Conservation (phyloP, 2,797 vertebrate genomes). For the Petrocephalus sullivani region DNA sequence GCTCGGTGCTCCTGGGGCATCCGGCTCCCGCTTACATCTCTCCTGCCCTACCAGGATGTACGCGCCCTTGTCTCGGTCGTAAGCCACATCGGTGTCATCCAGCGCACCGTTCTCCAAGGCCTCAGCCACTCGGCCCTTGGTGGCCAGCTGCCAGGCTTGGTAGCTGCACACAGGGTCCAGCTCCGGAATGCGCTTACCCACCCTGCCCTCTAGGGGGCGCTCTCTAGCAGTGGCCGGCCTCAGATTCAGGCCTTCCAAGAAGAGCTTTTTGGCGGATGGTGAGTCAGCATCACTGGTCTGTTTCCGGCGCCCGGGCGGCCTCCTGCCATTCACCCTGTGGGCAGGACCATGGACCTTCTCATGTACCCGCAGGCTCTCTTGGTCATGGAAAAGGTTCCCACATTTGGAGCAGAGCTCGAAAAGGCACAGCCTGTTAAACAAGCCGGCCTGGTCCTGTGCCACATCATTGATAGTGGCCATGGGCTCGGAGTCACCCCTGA, state of each 20-base stretch:
- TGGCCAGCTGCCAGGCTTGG: conserved; percentile 91
- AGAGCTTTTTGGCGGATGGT: conserved; percentile 64
- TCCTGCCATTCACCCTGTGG: conserved; percentile 33
- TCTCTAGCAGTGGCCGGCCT: conserved; percentile 51
- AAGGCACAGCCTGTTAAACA: conserved; percentile 58
- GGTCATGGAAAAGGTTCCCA: conserved; percentile 86
- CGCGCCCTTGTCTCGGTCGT: conserved; percentile 75
- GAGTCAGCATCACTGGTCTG: conserved; percentile 49
- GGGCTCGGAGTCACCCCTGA: conserved; percentile 69
- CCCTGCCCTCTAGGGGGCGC: conserved; percentile 39
- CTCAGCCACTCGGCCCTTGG: conserved; percentile 81
- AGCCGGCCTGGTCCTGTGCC: conserved; percentile 68
- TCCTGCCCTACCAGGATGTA: conserved; percentile 74
- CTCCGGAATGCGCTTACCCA: conserved; percentile 78
- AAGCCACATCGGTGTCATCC: conserved; percentile 69
- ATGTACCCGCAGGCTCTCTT: conserved; percentile 80
- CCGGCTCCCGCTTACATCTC: conserved; percentile 66
- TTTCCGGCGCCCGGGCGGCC: conserved; percentile 38
- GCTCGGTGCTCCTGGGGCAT: conserved; percentile 50
- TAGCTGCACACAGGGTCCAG: conserved; percentile 90
- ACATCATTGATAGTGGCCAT: conserved; percentile 86
- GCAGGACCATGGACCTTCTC: conserved; percentile 70
- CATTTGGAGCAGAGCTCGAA: conserved; percentile 90
- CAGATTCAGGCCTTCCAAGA: conserved; percentile 77
- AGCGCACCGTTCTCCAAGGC: conserved; percentile 67